A percentile compares a stretch with the other conserved stretches of the same genome.
Conservation (phyloP, 2,797 vertebrate genomes). For the Lacerta viridis region DNA sequence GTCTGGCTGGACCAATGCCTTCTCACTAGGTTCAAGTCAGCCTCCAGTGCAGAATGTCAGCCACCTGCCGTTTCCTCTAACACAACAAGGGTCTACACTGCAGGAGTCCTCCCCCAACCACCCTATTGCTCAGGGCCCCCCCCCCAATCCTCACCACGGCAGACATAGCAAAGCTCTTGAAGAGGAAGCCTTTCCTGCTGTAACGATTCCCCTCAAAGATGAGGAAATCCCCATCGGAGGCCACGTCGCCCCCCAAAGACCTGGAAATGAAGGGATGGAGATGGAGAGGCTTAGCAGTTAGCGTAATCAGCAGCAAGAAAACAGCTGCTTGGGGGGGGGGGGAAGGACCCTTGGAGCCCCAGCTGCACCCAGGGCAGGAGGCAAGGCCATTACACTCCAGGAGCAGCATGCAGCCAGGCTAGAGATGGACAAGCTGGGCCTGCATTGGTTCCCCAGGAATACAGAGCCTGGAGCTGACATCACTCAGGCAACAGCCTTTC, state of each 20-base stretch:
- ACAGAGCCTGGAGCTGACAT: too few species aligned
- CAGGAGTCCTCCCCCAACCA: rapidly evolving
- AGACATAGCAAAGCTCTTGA: slow-evolving; percentile 98
- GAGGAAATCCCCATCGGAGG: slow-evolving; percentile 95
- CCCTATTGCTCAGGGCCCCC: too few species aligned
- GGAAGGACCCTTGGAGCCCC: not conserved
- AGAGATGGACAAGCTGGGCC: rapidly evolving
- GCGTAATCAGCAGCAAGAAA: not conserved
- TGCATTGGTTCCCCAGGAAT: not conserved
- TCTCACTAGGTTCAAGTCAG: not conserved
- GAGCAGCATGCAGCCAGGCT: too few species aligned
- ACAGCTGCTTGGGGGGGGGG: not conserved
- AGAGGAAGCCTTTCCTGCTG: slow-evolving; percentile 95
- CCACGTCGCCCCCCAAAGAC: slow-evolving; percentile 93
- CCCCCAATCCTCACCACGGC: slow-evolving; percentile 88
- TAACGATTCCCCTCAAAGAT: slow-evolving; percentile 97
- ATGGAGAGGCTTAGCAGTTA: rapidly evolving
- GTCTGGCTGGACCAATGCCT: not conserved
- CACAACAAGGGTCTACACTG: rapidly evolving
- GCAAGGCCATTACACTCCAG: too few species aligned
- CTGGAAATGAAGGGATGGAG: slow-evolving; percentile 69
- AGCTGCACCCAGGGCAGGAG: not conserved
- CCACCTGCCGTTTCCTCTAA: not conserved
- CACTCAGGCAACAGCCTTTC: not conserved
- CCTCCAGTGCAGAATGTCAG: not conserved